Evolutionary conservation across 2,113 vertebrate species (phyloP).

Genomic region (Etheostoma spectabile): DNA sequence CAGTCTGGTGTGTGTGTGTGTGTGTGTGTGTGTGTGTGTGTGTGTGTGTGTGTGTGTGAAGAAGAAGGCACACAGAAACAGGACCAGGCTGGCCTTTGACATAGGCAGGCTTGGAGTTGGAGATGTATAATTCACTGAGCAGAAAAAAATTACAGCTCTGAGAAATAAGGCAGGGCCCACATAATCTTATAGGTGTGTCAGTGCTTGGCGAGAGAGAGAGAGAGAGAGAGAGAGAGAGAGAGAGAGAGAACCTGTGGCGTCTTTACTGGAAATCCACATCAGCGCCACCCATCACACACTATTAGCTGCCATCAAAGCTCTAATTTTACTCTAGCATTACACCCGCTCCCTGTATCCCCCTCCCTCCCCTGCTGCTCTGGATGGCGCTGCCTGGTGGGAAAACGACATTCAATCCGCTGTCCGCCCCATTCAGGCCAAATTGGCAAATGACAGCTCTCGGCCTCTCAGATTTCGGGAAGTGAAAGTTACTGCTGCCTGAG

Average conservation of each 20-base stretch:
- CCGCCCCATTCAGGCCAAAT: conserved; percentile 87
- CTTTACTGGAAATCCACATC: conserved; percentile 86
- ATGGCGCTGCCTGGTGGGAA: conserved; percentile 91
- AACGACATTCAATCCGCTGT: conserved; percentile 92
- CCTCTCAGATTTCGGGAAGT: conserved; percentile 85
- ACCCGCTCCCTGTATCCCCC: conserved; percentile 73
- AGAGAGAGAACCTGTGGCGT: conserved; percentile 70
- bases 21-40: background rate
- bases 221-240: conserved; percentile 5
- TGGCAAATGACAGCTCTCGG: conserved; percentile 91
- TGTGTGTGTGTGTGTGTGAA: background rate
- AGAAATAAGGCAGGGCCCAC: conserved; percentile 72
- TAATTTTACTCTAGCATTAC: conserved; percentile 93
- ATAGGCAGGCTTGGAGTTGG: conserved; percentile 52
- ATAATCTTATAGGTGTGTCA: conserved; percentile 84
- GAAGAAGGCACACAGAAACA: conserved; percentile 23
- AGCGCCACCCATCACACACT: conserved; percentile 84
- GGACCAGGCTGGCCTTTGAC: conserved; percentile 71
- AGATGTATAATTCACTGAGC: conserved; percentile 85
- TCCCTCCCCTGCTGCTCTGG: conserved; percentile 83
- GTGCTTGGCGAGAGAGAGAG: conserved; percentile 49
- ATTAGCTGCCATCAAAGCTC: conserved; percentile 90
- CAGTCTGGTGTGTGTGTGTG: background rate
- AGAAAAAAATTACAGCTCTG: conserved; percentile 85
- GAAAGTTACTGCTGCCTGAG: conserved; percentile 74